Evolutionary conservation across 2,888 invertebrate species (phyloP), one percentile per base, ranked within the genome.

Genomic region (Cheilosia pagana): DNA sequence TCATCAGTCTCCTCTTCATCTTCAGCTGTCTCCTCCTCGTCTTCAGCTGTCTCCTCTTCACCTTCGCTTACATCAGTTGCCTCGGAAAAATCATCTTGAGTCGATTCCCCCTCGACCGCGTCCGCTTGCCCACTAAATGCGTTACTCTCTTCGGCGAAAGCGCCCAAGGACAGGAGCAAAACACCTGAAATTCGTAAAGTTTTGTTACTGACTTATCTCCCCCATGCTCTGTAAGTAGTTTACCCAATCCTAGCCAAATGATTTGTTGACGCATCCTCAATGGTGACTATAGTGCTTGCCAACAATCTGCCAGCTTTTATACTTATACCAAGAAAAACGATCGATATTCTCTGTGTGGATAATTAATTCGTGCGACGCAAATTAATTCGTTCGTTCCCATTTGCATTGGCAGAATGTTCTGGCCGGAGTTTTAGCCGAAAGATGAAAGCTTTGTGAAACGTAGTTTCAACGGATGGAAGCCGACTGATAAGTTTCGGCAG

Each of bases 211-310:
- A 48, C 28, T 25, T 25, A 10, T 31, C 16, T 35, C 16, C 16
- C 10, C 2, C 23, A 31, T 31, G n/a, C 43, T 25, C 16, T 39
- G 12, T 6, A 14, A 50, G n/a, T 50, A 10, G 7, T 28, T 77
- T 68, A 77, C 76, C 68, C 39, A 77, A 14, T 52, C 59, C 76
- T 43, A 76, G 25, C 53, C 68, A 68, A 77, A 68, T 77, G 76
- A 77, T 60, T n/a, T 68, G 53, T 68, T 68, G 76, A 70, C 68
- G 76, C 76, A 77, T 77, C 45, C 43, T 68, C 68, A 76, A 68
- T 39, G 39, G 45, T 41, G 48, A 76, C 68, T 76, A 35, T 35
- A 68, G 53, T 60, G 76, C 53, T 62, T 23, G 21, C 31, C 3
- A 14, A 35, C 53, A 14, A 43, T 60, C 59, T 50, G 21, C 59